Base-by-base conservation (phyloP, 2,113 vertebrate genomes). In the Prinia subflava region DNA sequence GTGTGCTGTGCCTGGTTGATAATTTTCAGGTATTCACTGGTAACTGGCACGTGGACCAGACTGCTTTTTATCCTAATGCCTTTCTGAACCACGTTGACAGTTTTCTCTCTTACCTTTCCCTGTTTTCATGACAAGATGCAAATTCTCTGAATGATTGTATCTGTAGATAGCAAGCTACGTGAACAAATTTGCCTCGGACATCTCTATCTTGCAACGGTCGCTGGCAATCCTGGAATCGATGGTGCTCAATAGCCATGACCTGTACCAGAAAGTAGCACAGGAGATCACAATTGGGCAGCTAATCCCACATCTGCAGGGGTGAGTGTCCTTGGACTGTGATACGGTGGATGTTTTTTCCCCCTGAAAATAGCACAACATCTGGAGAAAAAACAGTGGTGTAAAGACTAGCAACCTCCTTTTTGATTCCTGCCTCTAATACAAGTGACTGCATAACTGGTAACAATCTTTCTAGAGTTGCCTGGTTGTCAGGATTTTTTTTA, bases 261-360 rank as follows among this genome's bases (percentile, higher is more conserved):
- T 99, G 41, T 99, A 99, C 98, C 99, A 99, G 98, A 99, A 99
- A 95, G 99, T 99, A 97, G 99, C 99, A 4, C 99, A 99, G 89
- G 99, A 99, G 98, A 99, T 99, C 96, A 99, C 99, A n/a, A 99
- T 99, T 33, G 99, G 99, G 52, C 99, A 99, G 83, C 98, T 99
- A 81, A 99, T 99, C 75, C 99, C 99, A 21, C 99, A 99, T 90
- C 98, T 99, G 33, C 99, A 99, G 93, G 99, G 99, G 99, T 99
- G 95, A 98, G 98, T 87, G 46, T 30, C 49, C 67, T 85, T 87
- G 67, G 46, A 14, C 11, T 82, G 19, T 49, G 13, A 41, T 42
- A 20, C 0, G 7, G 27, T 52, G 41, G 11, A 8, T 60, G 31
- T 5, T 10, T 18, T 17, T 17, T 17, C 1, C 6, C 5, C 2